phyloP scores from a whole-genome alignment of 2,888 invertebrate species.

The Lepidocyrtinus sp. region DNA sequence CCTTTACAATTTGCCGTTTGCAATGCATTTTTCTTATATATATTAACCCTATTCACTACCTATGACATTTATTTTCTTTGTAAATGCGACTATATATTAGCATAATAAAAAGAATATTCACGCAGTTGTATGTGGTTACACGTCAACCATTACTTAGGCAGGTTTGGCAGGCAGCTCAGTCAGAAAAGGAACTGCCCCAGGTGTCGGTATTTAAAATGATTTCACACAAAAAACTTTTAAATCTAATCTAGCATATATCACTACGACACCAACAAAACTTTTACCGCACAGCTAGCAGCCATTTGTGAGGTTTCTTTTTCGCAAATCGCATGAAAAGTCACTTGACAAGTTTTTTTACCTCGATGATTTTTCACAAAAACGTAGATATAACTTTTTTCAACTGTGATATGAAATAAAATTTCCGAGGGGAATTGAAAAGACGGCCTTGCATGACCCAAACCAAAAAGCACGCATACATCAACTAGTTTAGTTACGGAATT shows the following conservation, averaged over 20 bases:
- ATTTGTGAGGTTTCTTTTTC: conserved; percentile 39
- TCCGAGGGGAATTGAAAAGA: conserved; percentile 27
- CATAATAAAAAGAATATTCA: too few species aligned
- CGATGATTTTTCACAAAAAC: neutral
- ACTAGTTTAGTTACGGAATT: too few species aligned
- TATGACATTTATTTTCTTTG: too few species aligned
- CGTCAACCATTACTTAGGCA: too few species aligned
- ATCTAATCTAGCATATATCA: conserved; percentile 54
- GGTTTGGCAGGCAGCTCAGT: too few species aligned
- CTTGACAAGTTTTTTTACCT: conserved; percentile 4
- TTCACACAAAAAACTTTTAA: conserved; percentile 40
- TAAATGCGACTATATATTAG: too few species aligned
- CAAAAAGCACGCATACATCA: too few species aligned
- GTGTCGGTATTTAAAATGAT: conserved; percentile 45
- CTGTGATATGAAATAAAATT: conserved; percentile 18
- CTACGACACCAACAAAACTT: conserved; percentile 43
- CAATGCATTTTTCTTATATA: too few species aligned
- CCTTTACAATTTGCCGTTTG: too few species aligned
- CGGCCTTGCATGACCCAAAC: conserved; percentile 24
- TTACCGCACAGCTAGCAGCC: conserved; percentile 54
- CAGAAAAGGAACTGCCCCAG: conserved; percentile 33
- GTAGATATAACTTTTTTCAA: conserved; percentile 1
- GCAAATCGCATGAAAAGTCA: neutral
- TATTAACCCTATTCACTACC: too few species aligned
- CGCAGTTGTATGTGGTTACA: too few species aligned